phyloP scores from a whole-genome alignment of 1,140 invertebrate species.

The Epicauta chinensis region DNA sequence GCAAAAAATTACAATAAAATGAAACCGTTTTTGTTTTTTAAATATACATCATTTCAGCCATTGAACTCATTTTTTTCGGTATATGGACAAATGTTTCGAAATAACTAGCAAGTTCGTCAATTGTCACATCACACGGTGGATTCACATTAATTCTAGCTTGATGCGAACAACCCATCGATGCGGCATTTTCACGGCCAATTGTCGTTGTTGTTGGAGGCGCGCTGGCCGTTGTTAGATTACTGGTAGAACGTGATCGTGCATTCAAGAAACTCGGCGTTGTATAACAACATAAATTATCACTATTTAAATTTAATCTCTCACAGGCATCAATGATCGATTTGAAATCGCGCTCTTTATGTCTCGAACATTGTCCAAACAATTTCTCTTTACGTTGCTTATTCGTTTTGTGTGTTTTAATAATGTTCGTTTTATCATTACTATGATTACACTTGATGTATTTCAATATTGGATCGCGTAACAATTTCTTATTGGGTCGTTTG shows the following conservation, averaged over 20 bases:
- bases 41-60: slow-evolving; percentile 97
- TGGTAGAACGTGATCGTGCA: slow-evolving; percentile 7
- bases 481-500: slow-evolving; percentile 35
- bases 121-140: slow-evolving; percentile 70
- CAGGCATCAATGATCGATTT: slow-evolving; percentile 37
- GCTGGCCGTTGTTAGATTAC: neutral
- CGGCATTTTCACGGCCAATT: slow-evolving; percentile 25
- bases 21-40: slow-evolving; percentile 37
- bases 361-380: slow-evolving; percentile 32
- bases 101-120: slow-evolving; percentile 87
- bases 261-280: slow-evolving; percentile 31
- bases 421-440: slow-evolving; percentile 13
- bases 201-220: slow-evolving; percentile 4
- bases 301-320: slow-evolving; percentile 35
- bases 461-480: slow-evolving; percentile 37
- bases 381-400: slow-evolving; percentile 25
- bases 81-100: slow-evolving; percentile 90
- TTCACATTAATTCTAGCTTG: slow-evolving; percentile 52
- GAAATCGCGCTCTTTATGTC: slow-evolving; percentile 34
- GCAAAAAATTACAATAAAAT: no score
- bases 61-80: slow-evolving; percentile 92
- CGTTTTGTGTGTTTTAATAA: neutral
- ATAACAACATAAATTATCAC: slow-evolving; percentile 17
- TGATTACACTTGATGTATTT: slow-evolving; percentile 32
- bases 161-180: slow-evolving; percentile 48